Conservation (phyloP, 1,140 invertebrate species). For the Aradophagus sp. region DNA sequence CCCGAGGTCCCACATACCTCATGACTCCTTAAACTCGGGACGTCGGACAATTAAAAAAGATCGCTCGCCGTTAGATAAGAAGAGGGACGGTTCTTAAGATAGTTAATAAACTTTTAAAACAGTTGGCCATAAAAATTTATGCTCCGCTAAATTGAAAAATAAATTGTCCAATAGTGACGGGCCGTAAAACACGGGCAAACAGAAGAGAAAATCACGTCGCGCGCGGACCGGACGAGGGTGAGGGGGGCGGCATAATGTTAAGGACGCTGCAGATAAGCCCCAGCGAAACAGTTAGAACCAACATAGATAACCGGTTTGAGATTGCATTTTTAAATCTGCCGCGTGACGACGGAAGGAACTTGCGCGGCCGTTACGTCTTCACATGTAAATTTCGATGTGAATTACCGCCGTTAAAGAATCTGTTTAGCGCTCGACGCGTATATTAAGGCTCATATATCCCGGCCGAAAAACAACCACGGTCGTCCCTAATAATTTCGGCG, state of each 20-base stretch:
- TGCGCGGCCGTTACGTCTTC: constrained; percentile 42
- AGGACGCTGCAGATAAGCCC: constrained; percentile 40
- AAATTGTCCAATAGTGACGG: constrained; percentile 40
- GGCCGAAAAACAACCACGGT: constrained; percentile 37
- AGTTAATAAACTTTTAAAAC: constrained; percentile 45
- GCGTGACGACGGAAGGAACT: constrained; percentile 36
- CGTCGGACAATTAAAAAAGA: constrained; percentile 28
- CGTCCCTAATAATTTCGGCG: constrained; percentile 44
- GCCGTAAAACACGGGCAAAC: constrained; percentile 33
- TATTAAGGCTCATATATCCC: constrained; percentile 48
- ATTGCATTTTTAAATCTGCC: constrained; percentile 49
- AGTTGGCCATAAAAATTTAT: constrained; percentile 42
- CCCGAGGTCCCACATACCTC: too few relatives aligned
- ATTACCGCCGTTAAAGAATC: constrained; percentile 48
- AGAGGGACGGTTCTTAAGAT: constrained; percentile 26
- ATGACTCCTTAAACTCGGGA: not conserved
- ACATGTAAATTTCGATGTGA: constrained; percentile 46
- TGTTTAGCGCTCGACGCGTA: constrained; percentile 45
- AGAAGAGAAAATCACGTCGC: constrained; percentile 33
- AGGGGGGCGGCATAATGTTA: constrained; percentile 33
- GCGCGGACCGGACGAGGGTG: constrained; percentile 15
- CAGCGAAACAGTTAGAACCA: constrained; percentile 39
- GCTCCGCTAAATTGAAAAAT: constrained; percentile 49
- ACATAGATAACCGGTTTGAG: constrained; percentile 47
- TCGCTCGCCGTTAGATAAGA: constrained; percentile 18